A percentile compares a stretch with the other conserved stretches of the same genome.
phyloP scores from a whole-genome alignment of 2,888 invertebrate genomes.

The Tipula lateralis region DNA sequence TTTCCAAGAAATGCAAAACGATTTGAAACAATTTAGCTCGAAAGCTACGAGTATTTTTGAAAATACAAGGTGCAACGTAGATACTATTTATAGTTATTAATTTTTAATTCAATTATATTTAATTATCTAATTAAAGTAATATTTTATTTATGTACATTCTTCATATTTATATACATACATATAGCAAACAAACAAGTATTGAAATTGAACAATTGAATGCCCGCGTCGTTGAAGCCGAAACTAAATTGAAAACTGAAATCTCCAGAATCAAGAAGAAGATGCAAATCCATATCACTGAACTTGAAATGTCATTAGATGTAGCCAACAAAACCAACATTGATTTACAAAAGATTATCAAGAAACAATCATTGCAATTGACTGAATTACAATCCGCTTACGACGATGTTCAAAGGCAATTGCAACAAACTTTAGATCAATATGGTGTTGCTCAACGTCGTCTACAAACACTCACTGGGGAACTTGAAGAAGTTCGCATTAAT shows the following conservation, averaged over 20 bases:
- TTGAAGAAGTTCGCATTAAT: constrained; percentile 92
- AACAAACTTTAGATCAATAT: constrained; percentile 90
- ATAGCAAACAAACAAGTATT: constrained; percentile 93
- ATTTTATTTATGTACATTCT: not conserved
- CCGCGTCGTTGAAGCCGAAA: constrained; percentile 93
- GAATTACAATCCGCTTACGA: constrained; percentile 95
- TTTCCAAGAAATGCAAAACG: constrained; percentile 41
- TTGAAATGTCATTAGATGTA: constrained; percentile 93
- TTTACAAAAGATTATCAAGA: constrained; percentile 96
- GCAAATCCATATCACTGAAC: constrained; percentile 94
- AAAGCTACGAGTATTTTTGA: constrained; percentile 47
- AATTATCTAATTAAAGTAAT: not conserved
- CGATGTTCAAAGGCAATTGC: constrained; percentile 92
- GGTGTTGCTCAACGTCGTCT: constrained; percentile 86
- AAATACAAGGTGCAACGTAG: constrained; percentile 47
- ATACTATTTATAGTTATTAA: not conserved
- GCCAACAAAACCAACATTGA: constrained; percentile 98
- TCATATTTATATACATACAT: not conserved
- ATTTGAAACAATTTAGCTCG: constrained; percentile 44
- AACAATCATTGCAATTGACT: constrained; percentile 84
- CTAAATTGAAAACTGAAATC: constrained; percentile 91
- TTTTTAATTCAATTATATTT: not conserved
- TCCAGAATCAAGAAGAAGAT: constrained; percentile 98
- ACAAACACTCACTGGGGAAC: constrained; percentile 86
- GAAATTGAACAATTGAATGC: constrained; percentile 95